Evolutionary conservation across 2,113 vertebrate genomes (phyloP), one percentile per base, ranked within the genome.

Genomic region (Campylomormyrus numenius): DNA sequence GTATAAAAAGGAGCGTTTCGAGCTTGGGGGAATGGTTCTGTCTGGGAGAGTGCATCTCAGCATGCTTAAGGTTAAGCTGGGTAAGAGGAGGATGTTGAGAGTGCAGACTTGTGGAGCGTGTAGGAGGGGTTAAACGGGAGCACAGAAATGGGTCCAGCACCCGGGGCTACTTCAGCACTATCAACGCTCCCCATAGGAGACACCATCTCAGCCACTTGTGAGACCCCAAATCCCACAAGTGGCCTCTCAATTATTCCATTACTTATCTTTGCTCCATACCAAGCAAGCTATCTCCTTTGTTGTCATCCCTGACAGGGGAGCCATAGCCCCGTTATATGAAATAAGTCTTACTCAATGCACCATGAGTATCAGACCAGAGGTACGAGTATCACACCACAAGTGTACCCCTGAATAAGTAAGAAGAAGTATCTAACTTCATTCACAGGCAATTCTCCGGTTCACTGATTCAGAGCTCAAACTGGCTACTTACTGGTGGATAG

Each of bases 201-300:
- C 10, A 11, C 45, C 84, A 31, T 46, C 45, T 85, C 27, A 27
- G 10, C 21, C 39, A 58, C 56, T 87, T 48, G 3, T 49, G 17
- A 58, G 84, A 27, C 45, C 89, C 84, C 45, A 87, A 90, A 46
- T 27, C 39, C 84, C 24, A 62, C 42, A 21, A 87, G 84, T 50
- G 6, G 50, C 77, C 84, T 74, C 53, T 87, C 85, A 86, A 35
- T 90, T 90, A 90, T 87, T 90, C 17, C 46, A 31, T 66, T 58
- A 66, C 85, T 31, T 70, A 66, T 48, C 84, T 39, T 74, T 89
- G 31, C 17, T 90, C 19, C 19, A 46, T 39, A 35, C 17, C 24
- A 50, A 48, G 27, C 56, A 15, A 74, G 31, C 85, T 53, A 27
- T 53, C 85, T 39, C 31, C 42, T 9, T 21, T 24, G 35, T 39